These are phyloP conservation scores for Chrysaora quinquecirrha DNA, from an alignment of 30 jellyfish, hydroid and myxozoan genomes.

Conservation along the genomic window DNA sequence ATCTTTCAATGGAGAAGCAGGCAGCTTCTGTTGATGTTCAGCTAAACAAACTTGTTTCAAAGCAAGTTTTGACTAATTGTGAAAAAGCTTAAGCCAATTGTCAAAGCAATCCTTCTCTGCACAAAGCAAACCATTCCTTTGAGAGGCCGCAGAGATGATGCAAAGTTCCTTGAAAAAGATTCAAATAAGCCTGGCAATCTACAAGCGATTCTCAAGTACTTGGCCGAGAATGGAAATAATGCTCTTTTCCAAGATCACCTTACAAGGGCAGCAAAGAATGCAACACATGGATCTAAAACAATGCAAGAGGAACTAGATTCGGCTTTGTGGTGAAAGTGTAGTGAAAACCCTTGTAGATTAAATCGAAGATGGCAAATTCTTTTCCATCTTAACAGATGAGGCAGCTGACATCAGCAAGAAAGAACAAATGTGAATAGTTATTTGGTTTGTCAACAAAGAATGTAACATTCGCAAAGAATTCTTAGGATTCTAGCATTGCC, in stretches of 20 bases:
- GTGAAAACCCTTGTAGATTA: neutral
- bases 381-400: neutral
- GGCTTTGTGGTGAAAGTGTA: neutral
- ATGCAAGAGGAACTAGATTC: neutral
- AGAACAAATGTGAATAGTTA: neutral
- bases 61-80: neutral
- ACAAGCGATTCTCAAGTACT: neutral
- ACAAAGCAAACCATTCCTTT: neutral
- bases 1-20: too few relatives aligned
- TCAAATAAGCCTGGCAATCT: neutral
- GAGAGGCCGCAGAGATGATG: neutral
- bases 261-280: neutral
- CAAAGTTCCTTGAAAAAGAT: neutral
- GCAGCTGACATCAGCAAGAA: neutral
- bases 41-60: neutral
- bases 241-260: too few relatives aligned
- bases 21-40: neutral
- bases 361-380: neutral
- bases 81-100: neutral
- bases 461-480: neutral
- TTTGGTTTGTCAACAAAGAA: neutral
- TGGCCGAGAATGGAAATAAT: neutral
- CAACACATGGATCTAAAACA: neutral
- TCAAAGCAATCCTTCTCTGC: neutral
- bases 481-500: neutral